Evolutionary conservation across 2,888 invertebrate species (phyloP).

Genomic region (Lissonota sp.): DNA sequence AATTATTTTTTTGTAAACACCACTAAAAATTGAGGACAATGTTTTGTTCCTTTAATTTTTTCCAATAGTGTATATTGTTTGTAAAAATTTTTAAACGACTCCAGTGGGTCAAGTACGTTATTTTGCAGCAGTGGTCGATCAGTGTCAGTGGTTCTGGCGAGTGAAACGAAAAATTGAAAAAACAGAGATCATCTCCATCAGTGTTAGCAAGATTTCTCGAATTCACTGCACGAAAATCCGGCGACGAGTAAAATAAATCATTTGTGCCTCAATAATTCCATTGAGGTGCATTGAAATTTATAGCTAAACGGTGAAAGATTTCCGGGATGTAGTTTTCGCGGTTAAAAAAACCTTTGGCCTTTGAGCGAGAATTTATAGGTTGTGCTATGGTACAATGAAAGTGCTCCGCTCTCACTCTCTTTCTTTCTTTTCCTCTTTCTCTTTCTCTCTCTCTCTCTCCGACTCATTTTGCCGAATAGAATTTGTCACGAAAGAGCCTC

Average conservation of each 20-base stretch:
- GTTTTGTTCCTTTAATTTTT: too few relatives aligned
- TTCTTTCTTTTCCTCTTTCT: neutral
- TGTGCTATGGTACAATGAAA: neutral
- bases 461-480: neutral
- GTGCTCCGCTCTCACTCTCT: neutral
- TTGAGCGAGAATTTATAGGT: neutral
- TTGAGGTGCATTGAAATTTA: neutral
- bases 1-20: too few relatives aligned
- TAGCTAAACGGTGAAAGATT: neutral
- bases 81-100: too few relatives aligned
- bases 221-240: neutral
- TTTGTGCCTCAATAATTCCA: neutral
- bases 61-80: too few relatives aligned
- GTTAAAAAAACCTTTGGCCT: neutral
- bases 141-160: too few relatives aligned
- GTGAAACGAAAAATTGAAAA: too few relatives aligned
- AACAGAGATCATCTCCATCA: neutral
- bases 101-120: too few relatives aligned
- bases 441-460: slow-evolving; percentile 5
- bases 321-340: neutral
- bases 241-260: neutral
- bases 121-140: too few relatives aligned
- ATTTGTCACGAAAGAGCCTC: slow-evolving; percentile 39
- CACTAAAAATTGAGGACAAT: too few relatives aligned
- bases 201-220: neutral